Evolutionary conservation across 2,797 vertebrate species (phyloP), one percentile per base, ranked within the genome.

Genomic region (Zenarchopterus dispar): DNA sequence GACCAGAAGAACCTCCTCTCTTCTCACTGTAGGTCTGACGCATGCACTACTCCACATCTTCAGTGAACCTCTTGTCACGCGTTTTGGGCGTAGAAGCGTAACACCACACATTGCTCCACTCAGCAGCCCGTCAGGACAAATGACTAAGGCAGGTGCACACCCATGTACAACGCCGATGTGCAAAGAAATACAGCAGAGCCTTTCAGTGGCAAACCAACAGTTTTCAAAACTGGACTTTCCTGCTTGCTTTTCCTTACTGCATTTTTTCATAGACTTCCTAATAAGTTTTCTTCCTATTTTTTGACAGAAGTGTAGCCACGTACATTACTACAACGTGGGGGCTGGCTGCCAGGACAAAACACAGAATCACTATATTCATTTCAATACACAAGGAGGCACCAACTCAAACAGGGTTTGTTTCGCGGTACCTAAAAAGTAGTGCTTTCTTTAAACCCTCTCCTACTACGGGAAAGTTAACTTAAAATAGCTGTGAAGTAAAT

Each of bases 1-100:
- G 81, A 76, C 62, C 54, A 66, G 42, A 78, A 62, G 77, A 80
- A 62, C 70, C 77, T 84, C 75, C 82, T 81, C 70, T 80, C 73
- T 61, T 68, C 49, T 42, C 64, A 42, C 68, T 64, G 71, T 72
- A 74, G 70, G 56, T 66, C 36, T 70, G 80, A 82, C 60, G 64
- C 56, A 59, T 33, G 23, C 18, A 28, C 13, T 5, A 70, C 77
- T 72, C 56, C 55, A 57, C 39, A 63, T 71, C 63, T 47, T 65
- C 56, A 61, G 36, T 71, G 77, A 68, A 8, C 43, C 57, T 67
- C 58, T 70, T 53, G 65, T 52, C 65, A 73, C 13, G 18, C 44
- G 39, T 21, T 0, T 9, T 54, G 45, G 60, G 50, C 46, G 46
- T 65, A 19, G 43, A 54, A 62, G 61, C 64, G 84, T 81, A 66